Evolutionary conservation across 1,140 invertebrate species (phyloP).

Genomic region (Drosophila ironensis): DNA sequence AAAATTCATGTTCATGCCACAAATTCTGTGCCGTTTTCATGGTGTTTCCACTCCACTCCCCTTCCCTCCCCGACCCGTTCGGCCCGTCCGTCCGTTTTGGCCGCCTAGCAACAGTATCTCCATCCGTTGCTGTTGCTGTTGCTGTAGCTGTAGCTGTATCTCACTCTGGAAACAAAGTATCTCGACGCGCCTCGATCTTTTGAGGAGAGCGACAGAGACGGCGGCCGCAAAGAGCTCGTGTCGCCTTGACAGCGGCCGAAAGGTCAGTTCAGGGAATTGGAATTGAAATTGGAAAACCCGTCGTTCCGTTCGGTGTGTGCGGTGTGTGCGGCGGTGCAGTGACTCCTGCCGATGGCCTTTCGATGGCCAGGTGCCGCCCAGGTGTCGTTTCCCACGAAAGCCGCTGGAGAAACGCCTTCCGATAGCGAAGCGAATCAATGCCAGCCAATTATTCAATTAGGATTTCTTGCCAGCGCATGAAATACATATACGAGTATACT

Average conservation of each 20-base stretch:
- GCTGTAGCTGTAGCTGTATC: too few species aligned
- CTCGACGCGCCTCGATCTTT: constrained; percentile 15
- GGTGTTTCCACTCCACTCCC: background rate
- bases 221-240: constrained; percentile 22
- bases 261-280: constrained; percentile 40
- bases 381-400: background rate
- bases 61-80: background rate
- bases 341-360: background rate
- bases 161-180: background rate
- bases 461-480: background rate
- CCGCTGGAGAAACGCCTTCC: background rate
- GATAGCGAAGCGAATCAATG: background rate
- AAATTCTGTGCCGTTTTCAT: constrained; percentile 76
- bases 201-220: constrained; percentile 5
- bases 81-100: constrained; percentile 30
- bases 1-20: constrained; percentile 77
- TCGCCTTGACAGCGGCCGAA: constrained; percentile 41
- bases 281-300: constrained; percentile 3
- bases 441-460: background rate
- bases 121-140: too few species aligned
- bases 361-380: background rate
- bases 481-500: too few species aligned
- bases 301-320: background rate
- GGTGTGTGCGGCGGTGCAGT: background rate
- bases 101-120: constrained; percentile 45